These are phyloP conservation scores for Clostera curtula DNA, from an alignment of 2,888 invertebrate genomes.

Conservation along the genomic window DNA sequence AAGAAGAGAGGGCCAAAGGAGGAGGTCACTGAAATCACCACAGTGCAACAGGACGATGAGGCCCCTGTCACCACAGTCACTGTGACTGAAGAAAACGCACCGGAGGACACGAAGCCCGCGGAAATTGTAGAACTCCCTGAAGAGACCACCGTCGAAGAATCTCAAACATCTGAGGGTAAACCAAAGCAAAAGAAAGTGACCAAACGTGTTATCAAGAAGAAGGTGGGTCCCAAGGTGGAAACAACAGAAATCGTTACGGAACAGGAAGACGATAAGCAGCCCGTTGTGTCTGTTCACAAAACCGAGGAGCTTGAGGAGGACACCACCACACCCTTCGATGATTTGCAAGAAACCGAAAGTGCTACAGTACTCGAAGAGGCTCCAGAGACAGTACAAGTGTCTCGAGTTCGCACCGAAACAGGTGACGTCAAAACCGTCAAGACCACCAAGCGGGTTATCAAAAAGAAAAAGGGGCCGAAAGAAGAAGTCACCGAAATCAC, in stretches of 20 bases:
- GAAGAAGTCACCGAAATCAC: slow-evolving; percentile 22
- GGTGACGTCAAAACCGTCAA: slow-evolving; percentile 40
- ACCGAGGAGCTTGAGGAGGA: slow-evolving; percentile 27
- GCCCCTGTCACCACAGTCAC: slow-evolving; percentile 9
- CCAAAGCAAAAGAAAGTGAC: slow-evolving; percentile 34
- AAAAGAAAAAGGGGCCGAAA: slow-evolving; percentile 33
- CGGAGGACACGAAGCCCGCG: slow-evolving; percentile 12
- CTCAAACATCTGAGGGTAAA: slow-evolving; percentile 24
- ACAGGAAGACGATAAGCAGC: slow-evolving; percentile 23
- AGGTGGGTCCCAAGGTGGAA: slow-evolving; percentile 28
- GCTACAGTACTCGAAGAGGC: slow-evolving; percentile 37
- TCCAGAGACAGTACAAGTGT: slow-evolving; percentile 36
- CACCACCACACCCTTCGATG: slow-evolving; percentile 14
- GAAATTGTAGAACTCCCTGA: slow-evolving; percentile 25
- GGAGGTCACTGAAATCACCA: slow-evolving; percentile 20
- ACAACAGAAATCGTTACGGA: slow-evolving; percentile 17
- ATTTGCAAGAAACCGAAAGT: slow-evolving; percentile 13
- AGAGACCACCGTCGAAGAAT: slow-evolving; percentile 36
- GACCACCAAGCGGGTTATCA: slow-evolving; percentile 57
- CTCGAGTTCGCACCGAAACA: slow-evolving; percentile 44
- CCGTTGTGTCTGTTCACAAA: slow-evolving; percentile 26
- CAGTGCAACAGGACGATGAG: slow-evolving; percentile 5
- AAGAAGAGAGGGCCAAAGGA: slow-evolving; percentile 35
- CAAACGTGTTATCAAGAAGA: slow-evolving; percentile 32
- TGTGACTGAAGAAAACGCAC: slow-evolving; percentile 5